Evolutionary conservation across 2,888 invertebrate species (phyloP).

Genomic region (Neoaliturus tenellus): DNA sequence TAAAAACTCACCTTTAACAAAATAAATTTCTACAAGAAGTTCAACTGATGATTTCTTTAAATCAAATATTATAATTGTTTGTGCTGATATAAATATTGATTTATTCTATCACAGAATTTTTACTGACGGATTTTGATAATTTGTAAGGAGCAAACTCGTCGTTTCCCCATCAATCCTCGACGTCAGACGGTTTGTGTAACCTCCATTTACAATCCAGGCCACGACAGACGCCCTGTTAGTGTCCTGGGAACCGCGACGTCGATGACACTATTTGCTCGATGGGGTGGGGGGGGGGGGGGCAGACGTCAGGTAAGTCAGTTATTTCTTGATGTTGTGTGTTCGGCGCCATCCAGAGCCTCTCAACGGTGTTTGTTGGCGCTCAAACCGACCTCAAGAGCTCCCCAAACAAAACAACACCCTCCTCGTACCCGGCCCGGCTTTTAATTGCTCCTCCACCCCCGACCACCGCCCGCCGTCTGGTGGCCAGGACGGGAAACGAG

Average conservation of each 20-base stretch:
- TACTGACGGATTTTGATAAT: too few species aligned
- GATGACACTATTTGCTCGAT: background rate
- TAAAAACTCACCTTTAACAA: too few species aligned
- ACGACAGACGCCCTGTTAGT: background rate
- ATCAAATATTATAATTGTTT: too few species aligned
- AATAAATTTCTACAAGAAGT: too few species aligned
- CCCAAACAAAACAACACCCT: constrained; percentile 48
- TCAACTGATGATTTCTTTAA: too few species aligned
- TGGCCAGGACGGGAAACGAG: background rate
- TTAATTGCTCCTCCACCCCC: constrained; percentile 18
- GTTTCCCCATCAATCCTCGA: too few species aligned
- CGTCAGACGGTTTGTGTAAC: too few species aligned
- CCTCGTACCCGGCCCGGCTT: background rate
- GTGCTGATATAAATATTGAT: too few species aligned
- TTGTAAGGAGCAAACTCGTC: too few species aligned
- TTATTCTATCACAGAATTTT: too few species aligned
- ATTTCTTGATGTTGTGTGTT: constrained; percentile 45
- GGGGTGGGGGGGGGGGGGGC: too few species aligned
- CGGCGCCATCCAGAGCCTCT: constrained; percentile 39
- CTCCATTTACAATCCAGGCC: too few species aligned
- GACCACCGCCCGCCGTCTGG: background rate
- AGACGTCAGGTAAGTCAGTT: constrained; percentile 31
- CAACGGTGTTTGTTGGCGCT: constrained; percentile 20
- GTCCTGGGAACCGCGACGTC: background rate
- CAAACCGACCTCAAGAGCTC: constrained; percentile 44